These are phyloP conservation scores for Thymelicus lineola DNA, from an alignment of 2,888 invertebrate genomes.

Conservation along the genomic window DNA sequence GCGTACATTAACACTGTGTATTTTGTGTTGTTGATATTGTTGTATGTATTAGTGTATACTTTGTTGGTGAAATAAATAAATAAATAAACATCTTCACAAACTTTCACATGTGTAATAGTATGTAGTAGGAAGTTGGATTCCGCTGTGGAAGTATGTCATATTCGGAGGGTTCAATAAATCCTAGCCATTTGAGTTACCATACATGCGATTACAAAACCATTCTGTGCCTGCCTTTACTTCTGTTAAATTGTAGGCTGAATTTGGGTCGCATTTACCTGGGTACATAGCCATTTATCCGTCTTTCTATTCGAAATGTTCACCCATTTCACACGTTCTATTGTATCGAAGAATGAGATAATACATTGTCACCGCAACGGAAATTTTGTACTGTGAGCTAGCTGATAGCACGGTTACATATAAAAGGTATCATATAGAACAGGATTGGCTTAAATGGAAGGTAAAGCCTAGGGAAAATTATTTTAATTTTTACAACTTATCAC, in stretches of 20 bases:
- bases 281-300: slow-evolving; percentile 14
- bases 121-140: too few species aligned
- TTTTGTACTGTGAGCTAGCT: slow-evolving; percentile 1
- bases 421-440: background rate
- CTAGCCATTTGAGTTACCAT: background rate
- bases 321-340: slow-evolving; percentile 22
- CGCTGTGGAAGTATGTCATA: background rate
- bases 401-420: background rate
- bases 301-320: slow-evolving; percentile 9
- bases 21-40: too few species aligned
- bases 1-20: too few species aligned
- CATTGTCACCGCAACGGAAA: slow-evolving; percentile 23
- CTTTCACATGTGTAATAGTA: too few species aligned
- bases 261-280: background rate
- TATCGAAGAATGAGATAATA: slow-evolving; percentile 28
- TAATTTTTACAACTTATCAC: too few species aligned
- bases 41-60: too few species aligned
- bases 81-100: too few species aligned
- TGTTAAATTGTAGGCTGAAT: background rate
- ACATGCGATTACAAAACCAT: background rate
- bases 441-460: background rate
- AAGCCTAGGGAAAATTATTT: too few species aligned
- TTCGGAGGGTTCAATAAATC: background rate
- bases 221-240: background rate
- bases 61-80: too few species aligned